Evolutionary conservation across 2,797 vertebrate genomes (phyloP).

Genomic region (Huso huso): DNA sequence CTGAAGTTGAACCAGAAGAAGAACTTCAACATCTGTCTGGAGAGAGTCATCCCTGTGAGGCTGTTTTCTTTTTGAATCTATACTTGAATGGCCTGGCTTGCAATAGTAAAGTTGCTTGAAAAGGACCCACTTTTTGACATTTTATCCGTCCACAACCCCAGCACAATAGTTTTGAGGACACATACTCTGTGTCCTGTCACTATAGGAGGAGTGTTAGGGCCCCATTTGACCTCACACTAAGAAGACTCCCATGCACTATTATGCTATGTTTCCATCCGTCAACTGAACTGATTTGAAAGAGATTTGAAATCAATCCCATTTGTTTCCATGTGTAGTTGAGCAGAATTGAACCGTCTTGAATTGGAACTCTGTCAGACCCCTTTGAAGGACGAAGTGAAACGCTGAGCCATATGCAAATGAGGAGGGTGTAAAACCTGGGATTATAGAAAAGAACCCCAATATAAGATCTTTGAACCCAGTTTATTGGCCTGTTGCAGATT

Average conservation of each 20-base stretch:
- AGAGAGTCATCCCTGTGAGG: conserved; percentile 83
- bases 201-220: background rate
- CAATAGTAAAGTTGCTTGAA: background rate
- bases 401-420: too few species aligned
- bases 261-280: background rate
- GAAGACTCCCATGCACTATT: background rate
- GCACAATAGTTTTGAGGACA: too few species aligned
- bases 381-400: too few species aligned
- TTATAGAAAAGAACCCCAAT: too few species aligned
- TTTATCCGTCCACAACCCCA: too few species aligned
- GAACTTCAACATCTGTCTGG: conserved; percentile 90
- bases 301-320: background rate
- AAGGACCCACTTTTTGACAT: background rate
- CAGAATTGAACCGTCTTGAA: too few species aligned
- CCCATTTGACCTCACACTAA: background rate
- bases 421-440: too few species aligned
- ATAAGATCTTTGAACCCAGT: too few species aligned
- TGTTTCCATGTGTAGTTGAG: too few species aligned
- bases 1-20: conserved; percentile 89
- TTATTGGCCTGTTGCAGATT: too few species aligned
- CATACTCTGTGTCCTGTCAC: background rate
- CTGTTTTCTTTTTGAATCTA: background rate
- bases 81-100: background rate
- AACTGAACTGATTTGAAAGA: background rate
- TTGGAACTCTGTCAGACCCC: too few species aligned